Evolutionary conservation across 2,888 invertebrate species (phyloP).

Genomic region (Ommatoiulus sabulosus): DNA sequence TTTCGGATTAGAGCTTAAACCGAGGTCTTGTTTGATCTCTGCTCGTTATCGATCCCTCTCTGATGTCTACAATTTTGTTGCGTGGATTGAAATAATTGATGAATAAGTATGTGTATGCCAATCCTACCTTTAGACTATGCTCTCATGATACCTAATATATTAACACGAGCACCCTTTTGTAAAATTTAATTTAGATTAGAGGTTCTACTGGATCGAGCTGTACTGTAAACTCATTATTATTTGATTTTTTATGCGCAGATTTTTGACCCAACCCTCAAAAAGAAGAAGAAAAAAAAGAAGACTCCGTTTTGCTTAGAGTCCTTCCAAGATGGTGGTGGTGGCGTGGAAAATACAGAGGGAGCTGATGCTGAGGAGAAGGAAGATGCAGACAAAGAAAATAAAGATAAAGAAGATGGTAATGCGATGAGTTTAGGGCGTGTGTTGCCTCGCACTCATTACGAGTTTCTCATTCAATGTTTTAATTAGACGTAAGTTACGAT

Average conservation of each 20-base stretch:
- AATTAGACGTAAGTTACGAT: constrained; percentile 61
- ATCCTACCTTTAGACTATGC: too few species aligned
- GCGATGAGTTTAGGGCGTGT: background rate
- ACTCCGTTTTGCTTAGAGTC: constrained; percentile 92
- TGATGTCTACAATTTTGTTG: too few species aligned
- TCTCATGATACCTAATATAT: too few species aligned
- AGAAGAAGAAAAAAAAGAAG: constrained; percentile 98
- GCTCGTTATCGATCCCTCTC: too few species aligned
- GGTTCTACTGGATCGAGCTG: too few species aligned
- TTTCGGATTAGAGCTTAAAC: too few species aligned
- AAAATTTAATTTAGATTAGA: too few species aligned
- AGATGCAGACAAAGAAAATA: constrained; percentile 65
- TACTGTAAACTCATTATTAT: too few species aligned
- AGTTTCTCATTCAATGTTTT: constrained; percentile 66
- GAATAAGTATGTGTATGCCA: too few species aligned
- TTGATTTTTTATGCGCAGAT: constrained; percentile 70
- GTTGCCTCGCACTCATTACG: background rate
- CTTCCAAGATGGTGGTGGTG: constrained; percentile 74
- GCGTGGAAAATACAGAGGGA: constrained; percentile 63
- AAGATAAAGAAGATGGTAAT: constrained; percentile 70
- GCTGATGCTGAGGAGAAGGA: constrained; percentile 62
- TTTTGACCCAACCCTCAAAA: constrained; percentile 86
- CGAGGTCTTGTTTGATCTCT: too few species aligned
- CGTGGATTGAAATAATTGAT: too few species aligned
- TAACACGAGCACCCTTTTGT: too few species aligned